Evolutionary conservation across 2,113 vertebrate species (phyloP).

Genomic region (Notechis scutatus): DNA sequence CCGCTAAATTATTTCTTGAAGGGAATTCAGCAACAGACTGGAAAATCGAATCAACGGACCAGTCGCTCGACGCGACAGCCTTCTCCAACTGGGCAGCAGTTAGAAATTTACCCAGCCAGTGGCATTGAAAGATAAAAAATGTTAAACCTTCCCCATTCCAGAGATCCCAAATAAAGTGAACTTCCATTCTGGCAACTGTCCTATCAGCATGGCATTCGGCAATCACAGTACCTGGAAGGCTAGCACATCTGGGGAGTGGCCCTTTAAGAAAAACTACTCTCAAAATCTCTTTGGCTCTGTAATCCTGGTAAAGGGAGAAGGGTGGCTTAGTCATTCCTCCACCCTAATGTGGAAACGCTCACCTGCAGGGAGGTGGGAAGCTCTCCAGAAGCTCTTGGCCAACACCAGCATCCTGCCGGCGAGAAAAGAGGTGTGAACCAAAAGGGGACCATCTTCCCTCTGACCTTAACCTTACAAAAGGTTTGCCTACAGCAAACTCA

Average conservation of each 20-base stretch:
- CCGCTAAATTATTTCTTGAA: no score
- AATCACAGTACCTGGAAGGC: neutral
- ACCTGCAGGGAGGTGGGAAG: neutral
- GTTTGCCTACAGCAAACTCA: neutral
- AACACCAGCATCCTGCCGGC: neutral
- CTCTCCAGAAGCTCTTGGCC: conserved; percentile 1
- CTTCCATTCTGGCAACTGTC: neutral
- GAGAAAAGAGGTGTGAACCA: conserved; percentile 3
- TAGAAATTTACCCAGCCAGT: neutral
- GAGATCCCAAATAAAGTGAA: no score
- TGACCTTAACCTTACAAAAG: neutral
- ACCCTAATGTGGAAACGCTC: neutral
- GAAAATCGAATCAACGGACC: no score
- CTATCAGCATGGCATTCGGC: no score
- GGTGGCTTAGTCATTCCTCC: neutral
- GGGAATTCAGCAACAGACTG: no score
- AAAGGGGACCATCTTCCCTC: neutral
- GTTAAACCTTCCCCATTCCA: neutral
- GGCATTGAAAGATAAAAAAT: neutral
- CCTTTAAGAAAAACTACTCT: neutral
- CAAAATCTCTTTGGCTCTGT: neutral
- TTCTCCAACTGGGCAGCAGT: neutral
- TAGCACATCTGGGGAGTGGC: neutral
- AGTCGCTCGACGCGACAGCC: no score
- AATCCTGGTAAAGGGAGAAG: no score